Percentiles rank a stretch among this genome's conserved stretches.
These are phyloP conservation scores for Perdita meconis DNA, from an alignment of 2,888 invertebrate genomes.

Conservation along the genomic window DNA sequence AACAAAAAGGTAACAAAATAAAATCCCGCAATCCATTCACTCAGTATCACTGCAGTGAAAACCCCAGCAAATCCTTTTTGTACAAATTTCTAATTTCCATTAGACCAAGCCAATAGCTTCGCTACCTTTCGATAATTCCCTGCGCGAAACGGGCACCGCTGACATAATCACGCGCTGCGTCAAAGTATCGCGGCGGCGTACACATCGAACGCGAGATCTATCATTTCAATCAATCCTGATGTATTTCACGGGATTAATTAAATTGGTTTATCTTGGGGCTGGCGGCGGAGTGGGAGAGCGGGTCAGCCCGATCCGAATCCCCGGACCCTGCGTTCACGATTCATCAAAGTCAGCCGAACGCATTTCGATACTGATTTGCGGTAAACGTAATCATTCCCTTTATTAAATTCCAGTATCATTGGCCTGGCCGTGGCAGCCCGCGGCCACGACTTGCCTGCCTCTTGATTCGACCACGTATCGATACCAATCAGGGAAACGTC, in stretches of 20 bases:
- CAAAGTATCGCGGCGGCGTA: constrained; percentile 39
- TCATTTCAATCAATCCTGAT: constrained; percentile 48
- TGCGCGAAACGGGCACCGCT: neutral
- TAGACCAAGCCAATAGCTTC: no score
- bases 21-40: neutral
- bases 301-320: constrained; percentile 6
- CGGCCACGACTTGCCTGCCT: constrained; percentile 58
- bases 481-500: constrained; percentile 70
- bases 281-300: constrained; percentile 13
- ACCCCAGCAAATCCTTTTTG: no score
- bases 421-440: constrained; percentile 22
- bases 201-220: constrained; percentile 42
- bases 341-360: constrained; percentile 69
- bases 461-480: constrained; percentile 48
- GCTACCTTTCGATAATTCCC: constrained; percentile 15
- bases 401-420: constrained; percentile 70
- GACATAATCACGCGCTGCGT: constrained; percentile 23
- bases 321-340: constrained; percentile 54
- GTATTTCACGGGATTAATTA: constrained; percentile 67
- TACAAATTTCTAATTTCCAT: no score
- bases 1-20: neutral
- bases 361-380: constrained; percentile 72
- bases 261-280: constrained; percentile 72
- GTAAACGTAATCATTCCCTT: constrained; percentile 71
- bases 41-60: neutral